A percentile compares a stretch with the other conserved stretches of the same genome.
phyloP scores from a whole-genome alignment of 1,140 invertebrate species.

The Lepidurus apus region DNA sequence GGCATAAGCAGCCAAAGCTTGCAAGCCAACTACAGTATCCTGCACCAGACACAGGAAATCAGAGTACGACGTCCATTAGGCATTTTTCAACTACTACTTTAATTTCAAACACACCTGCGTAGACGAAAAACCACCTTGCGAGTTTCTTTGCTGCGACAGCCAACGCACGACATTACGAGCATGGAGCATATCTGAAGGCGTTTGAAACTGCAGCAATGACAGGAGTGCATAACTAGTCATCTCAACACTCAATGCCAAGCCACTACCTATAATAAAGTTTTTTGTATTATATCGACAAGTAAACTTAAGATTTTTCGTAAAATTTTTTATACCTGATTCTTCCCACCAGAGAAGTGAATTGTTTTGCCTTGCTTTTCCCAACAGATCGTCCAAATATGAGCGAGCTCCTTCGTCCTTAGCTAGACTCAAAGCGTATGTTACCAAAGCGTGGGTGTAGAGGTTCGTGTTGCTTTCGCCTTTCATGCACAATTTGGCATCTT shows the following conservation, averaged over 20 bases:
- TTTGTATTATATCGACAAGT: slow-evolving; percentile 24
- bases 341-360: slow-evolving; percentile 49
- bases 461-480: slow-evolving; percentile 23
- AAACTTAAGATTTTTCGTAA: slow-evolving; percentile 36
- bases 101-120: slow-evolving; percentile 46
- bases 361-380: slow-evolving; percentile 35
- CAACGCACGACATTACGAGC: slow-evolving; percentile 58
- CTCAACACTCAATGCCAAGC: slow-evolving; percentile 56
- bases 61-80: too few species aligned
- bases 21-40: slow-evolving; percentile 61
- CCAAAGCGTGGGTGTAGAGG: slow-evolving; percentile 44
- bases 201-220: slow-evolving; percentile 54
- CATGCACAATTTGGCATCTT: background rate
- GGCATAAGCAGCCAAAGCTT: slow-evolving; percentile 58
- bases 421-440: slow-evolving; percentile 56
- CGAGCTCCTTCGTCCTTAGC: slow-evolving; percentile 42
- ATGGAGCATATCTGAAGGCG: slow-evolving; percentile 53
- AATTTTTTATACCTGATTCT: slow-evolving; percentile 34
- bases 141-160: slow-evolving; percentile 68
- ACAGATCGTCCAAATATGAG: slow-evolving; percentile 35
- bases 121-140: slow-evolving; percentile 68
- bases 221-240: slow-evolving; percentile 68
- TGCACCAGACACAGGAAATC: slow-evolving; percentile 42
- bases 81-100: background rate
- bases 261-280: slow-evolving; percentile 39